Conservation (phyloP, 2,797 vertebrate species). For the Darevskia nairensis region DNA sequence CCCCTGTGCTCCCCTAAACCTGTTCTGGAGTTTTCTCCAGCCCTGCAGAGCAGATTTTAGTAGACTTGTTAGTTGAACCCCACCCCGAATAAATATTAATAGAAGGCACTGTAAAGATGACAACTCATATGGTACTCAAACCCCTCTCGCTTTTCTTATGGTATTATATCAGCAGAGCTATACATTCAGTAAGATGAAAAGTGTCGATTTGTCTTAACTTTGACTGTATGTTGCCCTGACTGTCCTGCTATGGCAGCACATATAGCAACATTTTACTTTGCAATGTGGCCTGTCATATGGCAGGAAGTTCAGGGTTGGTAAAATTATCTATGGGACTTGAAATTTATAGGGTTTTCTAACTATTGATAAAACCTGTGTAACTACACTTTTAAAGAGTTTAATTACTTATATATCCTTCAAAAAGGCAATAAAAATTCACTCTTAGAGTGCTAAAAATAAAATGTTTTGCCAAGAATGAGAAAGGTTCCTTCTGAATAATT, state of each 20-base stretch:
- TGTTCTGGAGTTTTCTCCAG: too few relatives aligned
- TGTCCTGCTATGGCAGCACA: neutral
- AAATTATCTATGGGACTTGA: neutral
- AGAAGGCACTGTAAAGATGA: too few relatives aligned
- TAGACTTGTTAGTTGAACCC: too few relatives aligned
- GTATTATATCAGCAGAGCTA: too few relatives aligned
- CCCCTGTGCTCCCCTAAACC: too few relatives aligned
- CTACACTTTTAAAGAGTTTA: constrained; percentile 17
- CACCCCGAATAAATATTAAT: too few relatives aligned
- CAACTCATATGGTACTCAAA: too few relatives aligned
- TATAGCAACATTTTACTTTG: neutral
- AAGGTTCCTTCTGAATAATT: constrained; percentile 68
- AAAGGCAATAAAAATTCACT: constrained; percentile 60
- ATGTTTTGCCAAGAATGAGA: constrained; percentile 62
- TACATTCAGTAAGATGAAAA: too few relatives aligned
- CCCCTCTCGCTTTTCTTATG: too few relatives aligned
- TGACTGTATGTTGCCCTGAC: neutral
- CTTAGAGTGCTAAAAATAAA: constrained; percentile 54
- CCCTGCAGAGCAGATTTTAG: too few relatives aligned
- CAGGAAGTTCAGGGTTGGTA: neutral
- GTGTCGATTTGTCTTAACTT: neutral
- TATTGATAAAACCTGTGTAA: constrained; percentile 42
- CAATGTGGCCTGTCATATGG: neutral
- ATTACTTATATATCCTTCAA: constrained; percentile 51
- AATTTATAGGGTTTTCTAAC: neutral